A percentile compares a stretch with the other conserved stretches of the same genome.
Conservation (phyloP, 2,888 invertebrate genomes). For the Himalopsyche japonica region DNA sequence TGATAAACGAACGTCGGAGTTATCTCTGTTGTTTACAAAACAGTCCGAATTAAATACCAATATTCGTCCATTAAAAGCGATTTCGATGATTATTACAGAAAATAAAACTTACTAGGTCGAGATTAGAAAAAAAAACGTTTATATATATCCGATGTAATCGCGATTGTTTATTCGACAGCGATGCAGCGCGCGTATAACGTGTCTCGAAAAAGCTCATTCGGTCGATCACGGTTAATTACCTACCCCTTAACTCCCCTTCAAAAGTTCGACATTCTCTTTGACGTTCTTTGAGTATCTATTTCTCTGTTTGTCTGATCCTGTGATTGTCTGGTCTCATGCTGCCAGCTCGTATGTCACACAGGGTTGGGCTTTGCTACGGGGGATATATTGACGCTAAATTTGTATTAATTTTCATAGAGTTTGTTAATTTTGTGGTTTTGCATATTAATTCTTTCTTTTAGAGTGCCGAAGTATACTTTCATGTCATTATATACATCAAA, state of each 20-base stretch:
- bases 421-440: no score
- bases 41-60: no score
- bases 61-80: no score
- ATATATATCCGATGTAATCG: not conserved
- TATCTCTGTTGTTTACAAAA: no score
- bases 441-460: no score
- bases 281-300: not conserved
- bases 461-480: no score
- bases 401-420: no score
- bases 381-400: not conserved
- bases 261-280: not conserved
- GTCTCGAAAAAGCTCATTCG: constrained; percentile 21
- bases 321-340: not conserved
- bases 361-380: not conserved
- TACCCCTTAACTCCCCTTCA: not conserved
- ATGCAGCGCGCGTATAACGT: not conserved
- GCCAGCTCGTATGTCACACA: not conserved
- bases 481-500: no score
- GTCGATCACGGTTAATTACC: constrained; percentile 28
- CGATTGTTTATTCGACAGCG: not conserved
- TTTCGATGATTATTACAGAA: no score
- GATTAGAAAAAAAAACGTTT: no score
- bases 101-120: no score
- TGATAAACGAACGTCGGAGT: no score
- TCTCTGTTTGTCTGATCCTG: not conserved